Conservation (phyloP, 2,113 vertebrate species). For the Mus spicilegus region DNA sequence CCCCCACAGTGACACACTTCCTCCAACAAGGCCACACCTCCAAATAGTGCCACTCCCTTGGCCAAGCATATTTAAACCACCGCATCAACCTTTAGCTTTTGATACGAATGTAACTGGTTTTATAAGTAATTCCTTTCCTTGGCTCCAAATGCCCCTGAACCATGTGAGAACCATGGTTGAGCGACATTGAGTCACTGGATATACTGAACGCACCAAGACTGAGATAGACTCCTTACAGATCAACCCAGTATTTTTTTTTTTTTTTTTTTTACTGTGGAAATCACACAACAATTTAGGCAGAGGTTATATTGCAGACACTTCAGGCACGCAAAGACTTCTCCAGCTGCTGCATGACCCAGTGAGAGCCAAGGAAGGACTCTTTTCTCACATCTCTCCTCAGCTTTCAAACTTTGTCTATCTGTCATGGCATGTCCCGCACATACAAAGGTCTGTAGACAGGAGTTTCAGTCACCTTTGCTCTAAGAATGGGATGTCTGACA, state of each 20-base stretch:
- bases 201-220: not conserved
- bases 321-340: too few species aligned
- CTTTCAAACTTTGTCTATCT: not conserved
- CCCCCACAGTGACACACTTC: too few species aligned
- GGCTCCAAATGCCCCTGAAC: not conserved
- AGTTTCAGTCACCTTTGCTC: not conserved
- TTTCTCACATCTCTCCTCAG: not conserved
- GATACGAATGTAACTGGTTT: not conserved
- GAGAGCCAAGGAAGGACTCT: not conserved
- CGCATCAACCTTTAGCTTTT: not conserved
- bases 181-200: not conserved
- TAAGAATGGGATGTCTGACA: not conserved
- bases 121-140: not conserved
- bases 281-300: not conserved
- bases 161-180: not conserved
- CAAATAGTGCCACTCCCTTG: too few species aligned
- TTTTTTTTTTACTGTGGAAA: not conserved
- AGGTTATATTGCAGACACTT: not conserved
- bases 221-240: fast-evolving
- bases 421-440: fast-evolving
- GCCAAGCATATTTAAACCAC: too few species aligned
- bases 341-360: not conserved
- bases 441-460: not conserved
- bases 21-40: too few species aligned
- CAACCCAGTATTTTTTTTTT: too few species aligned